Conservation (phyloP, 2,797 vertebrate species). For the Menidia menidia region DNA sequence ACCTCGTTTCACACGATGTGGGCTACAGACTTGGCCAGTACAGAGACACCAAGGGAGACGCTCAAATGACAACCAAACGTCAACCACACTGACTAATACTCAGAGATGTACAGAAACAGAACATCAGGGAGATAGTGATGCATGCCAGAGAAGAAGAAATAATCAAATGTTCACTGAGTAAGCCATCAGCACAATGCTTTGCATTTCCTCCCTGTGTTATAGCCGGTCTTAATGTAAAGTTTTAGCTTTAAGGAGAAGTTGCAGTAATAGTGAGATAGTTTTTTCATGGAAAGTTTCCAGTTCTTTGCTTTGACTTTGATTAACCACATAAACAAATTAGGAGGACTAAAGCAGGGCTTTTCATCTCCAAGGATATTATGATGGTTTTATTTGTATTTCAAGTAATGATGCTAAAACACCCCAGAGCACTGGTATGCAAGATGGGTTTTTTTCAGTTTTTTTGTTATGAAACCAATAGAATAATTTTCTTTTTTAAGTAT, state of each 20-base stretch:
- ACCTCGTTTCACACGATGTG: constrained; percentile 62
- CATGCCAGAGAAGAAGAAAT: constrained; percentile 26
- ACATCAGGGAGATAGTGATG: constrained; percentile 25
- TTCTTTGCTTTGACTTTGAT: not conserved
- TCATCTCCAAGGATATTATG: constrained; percentile 42
- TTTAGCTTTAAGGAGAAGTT: not conserved
- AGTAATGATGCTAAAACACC: constrained; percentile 50
- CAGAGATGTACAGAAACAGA: constrained; percentile 52
- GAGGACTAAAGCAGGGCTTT: constrained; percentile 31
- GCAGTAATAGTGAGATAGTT: no score
- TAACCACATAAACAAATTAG: constrained; percentile 53
- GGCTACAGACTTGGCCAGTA: constrained; percentile 73
- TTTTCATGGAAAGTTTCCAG: constrained; percentile 8
- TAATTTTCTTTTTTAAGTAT: not conserved
- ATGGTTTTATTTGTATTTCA: constrained; percentile 60
- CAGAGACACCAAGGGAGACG: constrained; percentile 63
- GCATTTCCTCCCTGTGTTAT: not conserved
- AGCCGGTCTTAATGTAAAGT: not conserved
- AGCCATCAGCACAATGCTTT: not conserved
- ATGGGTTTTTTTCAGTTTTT: no score
- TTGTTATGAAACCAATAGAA: no score
- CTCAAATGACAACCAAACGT: constrained; percentile 65
- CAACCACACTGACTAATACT: constrained; percentile 49
- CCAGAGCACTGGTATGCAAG: constrained; percentile 37
- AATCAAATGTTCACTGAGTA: constrained; percentile 8